A percentile compares a stretch with the other conserved stretches of the same genome.
Conservation (phyloP, 2,888 invertebrate species). For the Amblyteles armatorius region DNA sequence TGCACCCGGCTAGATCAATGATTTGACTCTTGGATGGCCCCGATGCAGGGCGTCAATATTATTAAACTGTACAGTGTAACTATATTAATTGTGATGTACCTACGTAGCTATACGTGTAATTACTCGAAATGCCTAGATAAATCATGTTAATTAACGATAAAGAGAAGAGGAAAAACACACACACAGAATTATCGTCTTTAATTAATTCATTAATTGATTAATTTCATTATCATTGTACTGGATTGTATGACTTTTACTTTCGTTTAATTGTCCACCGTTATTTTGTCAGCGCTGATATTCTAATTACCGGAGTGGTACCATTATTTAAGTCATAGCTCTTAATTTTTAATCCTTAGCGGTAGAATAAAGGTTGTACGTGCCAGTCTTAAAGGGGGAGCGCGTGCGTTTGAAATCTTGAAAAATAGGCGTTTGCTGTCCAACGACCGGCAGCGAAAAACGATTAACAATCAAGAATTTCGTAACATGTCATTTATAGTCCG, state of each 20-base stretch:
- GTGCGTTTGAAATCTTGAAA: constrained; percentile 4
- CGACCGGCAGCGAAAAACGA: background rate
- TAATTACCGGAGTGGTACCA: constrained; percentile 21
- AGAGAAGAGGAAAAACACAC: constrained; percentile 20
- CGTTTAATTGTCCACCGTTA: constrained; percentile 42
- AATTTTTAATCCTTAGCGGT: constrained; percentile 61
- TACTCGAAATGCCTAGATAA: constrained; percentile 57
- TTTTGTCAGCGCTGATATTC: constrained; percentile 20
- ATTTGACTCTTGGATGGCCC: constrained; percentile 49
- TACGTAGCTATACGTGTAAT: constrained; percentile 81
- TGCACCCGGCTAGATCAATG: constrained; percentile 74
- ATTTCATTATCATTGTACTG: constrained; percentile 59
- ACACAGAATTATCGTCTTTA: constrained; percentile 70
- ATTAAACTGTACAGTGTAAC: constrained; percentile 83
- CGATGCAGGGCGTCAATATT: constrained; percentile 64
- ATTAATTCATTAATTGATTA: constrained; percentile 69
- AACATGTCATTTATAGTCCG: background rate
- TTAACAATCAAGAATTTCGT: background rate
- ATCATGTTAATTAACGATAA: constrained; percentile 40
- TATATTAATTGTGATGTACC: constrained; percentile 84
- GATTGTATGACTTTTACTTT: constrained; percentile 63
- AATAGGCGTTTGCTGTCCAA: background rate
- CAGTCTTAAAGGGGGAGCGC: constrained; percentile 72
- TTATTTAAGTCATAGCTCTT: constrained; percentile 68
- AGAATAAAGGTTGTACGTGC: constrained; percentile 79